A percentile compares a stretch with the other conserved stretches of the same genome.
Evolutionary conservation across 2,888 invertebrate genomes (phyloP).

Genomic region (Drosophila atripex): DNA sequence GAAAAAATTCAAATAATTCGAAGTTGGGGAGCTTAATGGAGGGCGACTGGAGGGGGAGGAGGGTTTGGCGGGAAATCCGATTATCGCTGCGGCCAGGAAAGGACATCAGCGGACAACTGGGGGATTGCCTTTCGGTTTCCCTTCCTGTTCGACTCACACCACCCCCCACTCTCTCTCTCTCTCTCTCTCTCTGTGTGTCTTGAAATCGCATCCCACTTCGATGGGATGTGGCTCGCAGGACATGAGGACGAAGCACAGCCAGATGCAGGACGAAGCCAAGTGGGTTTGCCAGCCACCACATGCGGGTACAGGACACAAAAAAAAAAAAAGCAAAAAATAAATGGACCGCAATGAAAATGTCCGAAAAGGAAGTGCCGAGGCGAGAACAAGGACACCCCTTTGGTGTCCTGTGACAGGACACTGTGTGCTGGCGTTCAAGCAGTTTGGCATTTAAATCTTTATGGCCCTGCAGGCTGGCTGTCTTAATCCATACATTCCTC

Average conservation of each 20-base stretch:
- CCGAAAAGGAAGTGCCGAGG: slow-evolving; percentile 61
- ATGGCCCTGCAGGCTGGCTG: background rate
- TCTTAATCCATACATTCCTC: background rate
- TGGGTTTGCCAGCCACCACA: slow-evolving; percentile 21
- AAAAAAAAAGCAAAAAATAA: slow-evolving; percentile 7
- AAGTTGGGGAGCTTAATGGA: slow-evolving; percentile 19
- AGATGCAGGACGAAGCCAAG: background rate
- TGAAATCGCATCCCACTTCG: slow-evolving; percentile 69
- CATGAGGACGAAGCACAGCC: background rate
- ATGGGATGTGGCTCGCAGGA: slow-evolving; percentile 44
- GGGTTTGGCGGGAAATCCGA: slow-evolving; percentile 25
- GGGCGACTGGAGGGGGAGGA: background rate
- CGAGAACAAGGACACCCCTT: slow-evolving; percentile 44
- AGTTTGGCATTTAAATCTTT: slow-evolving; percentile 38
- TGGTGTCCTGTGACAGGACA: slow-evolving; percentile 30
- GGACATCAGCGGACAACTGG: slow-evolving; percentile 26
- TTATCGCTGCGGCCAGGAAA: slow-evolving; percentile 35
- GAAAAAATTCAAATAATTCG: too few relatives aligned
- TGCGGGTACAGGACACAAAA: slow-evolving; percentile 22
- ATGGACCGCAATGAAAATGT: slow-evolving; percentile 63
- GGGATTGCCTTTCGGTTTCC: background rate
- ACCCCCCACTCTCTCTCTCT: background rate
- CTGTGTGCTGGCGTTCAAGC: slow-evolving; percentile 1
- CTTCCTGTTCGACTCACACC: background rate
- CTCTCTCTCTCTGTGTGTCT: slow-evolving; percentile 6